phyloP scores from a whole-genome alignment of 2,888 invertebrate species.

The Ditylenchus weischeri region DNA sequence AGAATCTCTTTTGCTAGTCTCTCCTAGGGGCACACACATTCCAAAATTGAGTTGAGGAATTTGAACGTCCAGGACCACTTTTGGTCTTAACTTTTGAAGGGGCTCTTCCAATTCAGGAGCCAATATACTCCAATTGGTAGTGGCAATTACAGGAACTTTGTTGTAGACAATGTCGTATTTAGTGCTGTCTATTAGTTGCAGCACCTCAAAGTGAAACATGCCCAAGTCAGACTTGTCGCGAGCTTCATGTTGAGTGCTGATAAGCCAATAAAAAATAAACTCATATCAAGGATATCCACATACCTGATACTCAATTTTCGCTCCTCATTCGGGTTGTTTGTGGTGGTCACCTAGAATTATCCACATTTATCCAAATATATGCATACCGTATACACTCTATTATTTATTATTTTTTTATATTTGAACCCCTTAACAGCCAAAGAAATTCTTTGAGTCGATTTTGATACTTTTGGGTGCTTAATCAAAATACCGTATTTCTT shows the following conservation, averaged over 20 bases:
- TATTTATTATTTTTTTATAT: no score
- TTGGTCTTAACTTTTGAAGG: conserved; percentile 15
- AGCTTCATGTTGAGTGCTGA: not conserved
- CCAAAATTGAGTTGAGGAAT: conserved; percentile 1
- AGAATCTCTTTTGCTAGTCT: not conserved
- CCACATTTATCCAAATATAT: no score
- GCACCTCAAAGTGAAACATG: conserved; percentile 28
- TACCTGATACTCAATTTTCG: conserved; percentile 15
- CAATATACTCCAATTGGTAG: conserved; percentile 33
- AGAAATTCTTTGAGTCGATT: no score
- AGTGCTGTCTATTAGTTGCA: conserved; percentile 29
- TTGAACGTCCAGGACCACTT: conserved; percentile 31
- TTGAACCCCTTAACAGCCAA: no score
- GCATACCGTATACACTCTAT: no score
- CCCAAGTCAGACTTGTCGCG: not conserved
- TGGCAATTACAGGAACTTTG: conserved; percentile 32
- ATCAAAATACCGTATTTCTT: no score
- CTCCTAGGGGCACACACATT: not conserved
- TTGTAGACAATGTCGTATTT: conserved; percentile 32
- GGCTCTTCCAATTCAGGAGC: conserved; percentile 5
- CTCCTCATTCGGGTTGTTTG: conserved; percentile 19
- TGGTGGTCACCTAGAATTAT: conserved; percentile 3
- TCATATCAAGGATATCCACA: no score
- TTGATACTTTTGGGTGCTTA: no score
- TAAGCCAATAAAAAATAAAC: no score